phyloP scores from a whole-genome alignment of 2,888 invertebrate genomes.

The Ophion ventricosus region DNA sequence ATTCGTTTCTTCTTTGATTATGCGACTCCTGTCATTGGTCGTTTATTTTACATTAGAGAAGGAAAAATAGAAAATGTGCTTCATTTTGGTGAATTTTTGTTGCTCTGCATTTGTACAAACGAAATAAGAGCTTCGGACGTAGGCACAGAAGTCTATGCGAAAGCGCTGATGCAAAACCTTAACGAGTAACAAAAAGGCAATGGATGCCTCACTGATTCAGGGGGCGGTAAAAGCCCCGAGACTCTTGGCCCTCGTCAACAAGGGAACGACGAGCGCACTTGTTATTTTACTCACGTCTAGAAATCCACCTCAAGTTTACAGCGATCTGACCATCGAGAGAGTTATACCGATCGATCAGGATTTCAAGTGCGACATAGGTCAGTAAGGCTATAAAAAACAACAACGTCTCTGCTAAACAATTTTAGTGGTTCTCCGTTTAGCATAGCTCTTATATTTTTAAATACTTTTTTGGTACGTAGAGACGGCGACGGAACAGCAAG shows the following conservation, averaged over 20 bases:
- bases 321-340: constrained; percentile 92
- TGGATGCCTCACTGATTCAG: constrained; percentile 84
- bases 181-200: constrained; percentile 73
- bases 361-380: constrained; percentile 91
- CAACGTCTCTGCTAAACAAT: too few relatives aligned
- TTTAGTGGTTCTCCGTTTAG: not conserved
- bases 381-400: constrained; percentile 64
- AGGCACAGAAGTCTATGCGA: constrained; percentile 44
- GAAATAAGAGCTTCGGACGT: not conserved
- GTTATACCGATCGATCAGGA: constrained; percentile 91
- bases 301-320: constrained; percentile 88
- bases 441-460: constrained; percentile 1
- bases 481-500: constrained; percentile 84
- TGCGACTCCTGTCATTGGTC: too few relatives aligned
- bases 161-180: constrained; percentile 64
- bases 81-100: not conserved
- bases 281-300: constrained; percentile 86
- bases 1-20: not conserved
- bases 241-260: constrained; percentile 86
- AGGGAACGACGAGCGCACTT: constrained; percentile 85
- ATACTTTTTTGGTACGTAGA: constrained; percentile 79
- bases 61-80: too few relatives aligned
- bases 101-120: not conserved
- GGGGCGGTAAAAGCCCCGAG: constrained; percentile 84
- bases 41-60: too few relatives aligned